Conservation (phyloP, 2,113 vertebrate genomes). For the Salvelinus sp. region DNA sequence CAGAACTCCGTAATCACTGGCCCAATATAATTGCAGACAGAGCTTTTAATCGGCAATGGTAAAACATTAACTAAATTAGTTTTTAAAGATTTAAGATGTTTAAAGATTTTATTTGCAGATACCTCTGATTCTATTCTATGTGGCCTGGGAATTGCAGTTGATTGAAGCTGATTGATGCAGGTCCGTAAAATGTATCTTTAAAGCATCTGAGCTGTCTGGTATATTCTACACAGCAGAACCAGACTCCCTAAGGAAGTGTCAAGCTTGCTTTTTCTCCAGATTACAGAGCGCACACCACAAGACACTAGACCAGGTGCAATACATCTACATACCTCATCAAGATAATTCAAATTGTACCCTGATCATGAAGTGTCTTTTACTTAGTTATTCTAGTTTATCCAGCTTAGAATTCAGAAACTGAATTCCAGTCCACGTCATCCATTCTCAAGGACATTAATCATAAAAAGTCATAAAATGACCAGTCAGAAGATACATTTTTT, state of each 20-base stretch:
- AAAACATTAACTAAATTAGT: slow-evolving; percentile 89
- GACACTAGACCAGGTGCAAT: slow-evolving; percentile 26
- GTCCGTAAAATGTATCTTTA: slow-evolving; percentile 44
- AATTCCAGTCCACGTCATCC: slow-evolving; percentile 23
- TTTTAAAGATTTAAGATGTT: slow-evolving; percentile 81
- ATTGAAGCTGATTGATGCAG: slow-evolving; percentile 63
- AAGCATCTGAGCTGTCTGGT: slow-evolving; percentile 13
- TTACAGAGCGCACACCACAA: slow-evolving; percentile 15
- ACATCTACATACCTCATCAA: slow-evolving; percentile 32
- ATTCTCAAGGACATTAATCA: slow-evolving; percentile 56
- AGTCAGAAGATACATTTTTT: slow-evolving; percentile 62
- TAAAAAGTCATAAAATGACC: slow-evolving; percentile 28
- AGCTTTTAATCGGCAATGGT: slow-evolving; percentile 89
- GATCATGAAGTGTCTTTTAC: slow-evolving; percentile 41
- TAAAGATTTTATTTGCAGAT: slow-evolving; percentile 76
- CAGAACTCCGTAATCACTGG: slow-evolving; percentile 86
- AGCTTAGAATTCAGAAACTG: slow-evolving; percentile 40
- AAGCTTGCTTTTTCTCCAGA: slow-evolving; percentile 14
- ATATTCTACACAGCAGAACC: slow-evolving; percentile 36
- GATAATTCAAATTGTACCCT: slow-evolving; percentile 9
- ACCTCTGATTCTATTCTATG: slow-evolving; percentile 67
- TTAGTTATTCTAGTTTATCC: slow-evolving; percentile 58
- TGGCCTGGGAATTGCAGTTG: slow-evolving; percentile 58
- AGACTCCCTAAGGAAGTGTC: slow-evolving; percentile 34
- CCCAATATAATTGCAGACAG: slow-evolving; percentile 88